Evolutionary conservation across 2,113 vertebrate species (phyloP).

Genomic region (Hylia prasina): DNA sequence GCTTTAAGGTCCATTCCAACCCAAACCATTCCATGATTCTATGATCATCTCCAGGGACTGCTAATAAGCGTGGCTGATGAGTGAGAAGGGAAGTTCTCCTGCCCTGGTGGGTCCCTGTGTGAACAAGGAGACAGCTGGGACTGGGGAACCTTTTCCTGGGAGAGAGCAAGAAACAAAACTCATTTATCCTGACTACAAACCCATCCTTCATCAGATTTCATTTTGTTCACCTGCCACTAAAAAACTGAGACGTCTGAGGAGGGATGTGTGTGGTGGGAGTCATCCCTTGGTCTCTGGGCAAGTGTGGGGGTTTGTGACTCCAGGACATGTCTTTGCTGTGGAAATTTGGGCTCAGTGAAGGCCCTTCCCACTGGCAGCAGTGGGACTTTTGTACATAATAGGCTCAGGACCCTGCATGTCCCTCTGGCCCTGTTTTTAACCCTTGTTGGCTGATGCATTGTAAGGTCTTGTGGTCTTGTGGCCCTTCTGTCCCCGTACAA

Average conservation of each 20-base stretch:
- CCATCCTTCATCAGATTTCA: not conserved
- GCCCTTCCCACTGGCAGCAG: not conserved
- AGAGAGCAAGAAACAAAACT: not conserved
- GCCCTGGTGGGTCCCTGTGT: not conserved
- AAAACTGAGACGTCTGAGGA: not conserved
- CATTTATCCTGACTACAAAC: not conserved
- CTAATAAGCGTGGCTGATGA: not conserved
- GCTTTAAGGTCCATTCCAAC: not conserved
- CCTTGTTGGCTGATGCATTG: not conserved
- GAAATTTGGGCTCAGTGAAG: not conserved
- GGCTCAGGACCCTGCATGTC: conserved; percentile 20
- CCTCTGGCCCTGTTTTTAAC: not conserved
- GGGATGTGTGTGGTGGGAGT: not conserved
- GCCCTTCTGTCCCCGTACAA: not conserved
- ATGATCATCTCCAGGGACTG: not conserved
- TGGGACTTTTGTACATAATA: conserved; percentile 19
- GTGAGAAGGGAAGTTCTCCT: not conserved
- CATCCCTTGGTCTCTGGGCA: accelerated
- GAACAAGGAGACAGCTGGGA: not conserved
- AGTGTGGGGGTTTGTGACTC: not conserved
- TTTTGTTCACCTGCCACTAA: not conserved
- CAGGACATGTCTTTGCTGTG: not conserved
- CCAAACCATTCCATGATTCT: not conserved
- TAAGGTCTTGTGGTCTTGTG: conserved; percentile 8
- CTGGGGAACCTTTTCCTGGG: not conserved